Percentiles rank a stretch among this genome's conserved stretches.
Evolutionary conservation across 2,888 invertebrate species (phyloP).

Genomic region (Chironomus tentans): DNA sequence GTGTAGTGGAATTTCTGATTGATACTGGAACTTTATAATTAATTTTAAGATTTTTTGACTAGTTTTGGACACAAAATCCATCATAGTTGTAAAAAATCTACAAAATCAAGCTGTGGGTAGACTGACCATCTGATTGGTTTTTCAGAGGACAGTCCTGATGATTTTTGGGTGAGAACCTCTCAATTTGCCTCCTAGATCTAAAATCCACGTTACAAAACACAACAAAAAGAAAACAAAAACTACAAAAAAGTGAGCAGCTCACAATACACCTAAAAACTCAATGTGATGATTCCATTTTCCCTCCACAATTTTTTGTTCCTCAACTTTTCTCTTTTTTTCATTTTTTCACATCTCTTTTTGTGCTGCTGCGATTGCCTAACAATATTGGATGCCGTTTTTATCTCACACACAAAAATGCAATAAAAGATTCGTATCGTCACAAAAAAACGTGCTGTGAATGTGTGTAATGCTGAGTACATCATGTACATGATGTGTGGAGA

Average conservation of each 20-base stretch:
- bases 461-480: neutral
- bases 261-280: neutral
- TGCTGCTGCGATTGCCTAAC: neutral
- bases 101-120: too few species aligned
- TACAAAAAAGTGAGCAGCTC: neutral
- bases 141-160: too few species aligned
- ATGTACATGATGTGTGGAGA: neutral
- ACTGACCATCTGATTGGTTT: too few species aligned
- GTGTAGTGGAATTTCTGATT: too few species aligned
- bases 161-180: too few species aligned
- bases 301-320: too few species aligned
- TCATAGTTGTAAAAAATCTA: too few species aligned
- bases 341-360: neutral
- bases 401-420: neutral
- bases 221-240: neutral
- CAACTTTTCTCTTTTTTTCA: neutral
- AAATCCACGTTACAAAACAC: neutral
- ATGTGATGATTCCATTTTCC: neutral
- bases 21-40: too few species aligned
- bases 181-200: too few species aligned
- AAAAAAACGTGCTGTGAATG: slow-evolving; percentile 2
- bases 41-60: too few species aligned
- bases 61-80: too few species aligned
- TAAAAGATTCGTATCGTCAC: slow-evolving; percentile 1
- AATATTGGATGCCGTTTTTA: neutral